Base-by-base conservation (phyloP, 2,797 vertebrate genomes). In the Falco naumanni region DNA sequence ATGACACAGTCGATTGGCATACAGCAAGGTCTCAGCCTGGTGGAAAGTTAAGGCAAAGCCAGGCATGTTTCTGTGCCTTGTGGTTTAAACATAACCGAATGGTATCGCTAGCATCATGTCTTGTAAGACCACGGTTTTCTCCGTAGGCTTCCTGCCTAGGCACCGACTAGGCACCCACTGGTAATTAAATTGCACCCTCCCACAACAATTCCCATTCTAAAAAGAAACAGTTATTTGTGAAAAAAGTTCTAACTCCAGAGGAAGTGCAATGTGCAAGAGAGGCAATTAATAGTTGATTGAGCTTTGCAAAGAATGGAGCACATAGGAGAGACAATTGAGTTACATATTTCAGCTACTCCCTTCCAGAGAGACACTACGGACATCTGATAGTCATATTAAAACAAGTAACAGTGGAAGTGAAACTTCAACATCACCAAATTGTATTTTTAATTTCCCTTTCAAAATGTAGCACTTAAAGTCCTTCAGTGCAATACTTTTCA, bases 401-500 rank as follows among this genome's bases (percentile, higher is more conserved):
- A 92, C 82, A 93, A 96, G 72, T 31, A 94, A 57, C 65, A 85
- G 68, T 74, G 94, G 45, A 94, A 97, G 96, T 79, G 92, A 96
- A 97, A 94, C 95, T 96, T 95, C 76, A 93, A 21, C 80, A 88
- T 48, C 8, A 37, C 80, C 94, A 97, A 97, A 96, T 92, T 69
- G 25, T 94, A 95, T 95, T 97, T 97, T 94, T 91, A 76, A 95
- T 94, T 91, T 81, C 82, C 90, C 89, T 91, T 94, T 97, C 13
- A 14, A 97, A 97, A 97, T 70, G 94, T 28, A 96, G 95, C 96
- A 96, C 96, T 97, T 97, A 89, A 94, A 97, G 97, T 96, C 97
- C 96, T 98, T 97, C 91, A 95, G 92, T 75, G 95, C 75, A 95
- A 94, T 92, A 90, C 91, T 94, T 93, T 59, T 25, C 63, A 33